Percentiles rank a stretch among this genome's conserved stretches.
Conservation (phyloP, 1,140 invertebrate genomes). For the Drosophila albomicans region DNA sequence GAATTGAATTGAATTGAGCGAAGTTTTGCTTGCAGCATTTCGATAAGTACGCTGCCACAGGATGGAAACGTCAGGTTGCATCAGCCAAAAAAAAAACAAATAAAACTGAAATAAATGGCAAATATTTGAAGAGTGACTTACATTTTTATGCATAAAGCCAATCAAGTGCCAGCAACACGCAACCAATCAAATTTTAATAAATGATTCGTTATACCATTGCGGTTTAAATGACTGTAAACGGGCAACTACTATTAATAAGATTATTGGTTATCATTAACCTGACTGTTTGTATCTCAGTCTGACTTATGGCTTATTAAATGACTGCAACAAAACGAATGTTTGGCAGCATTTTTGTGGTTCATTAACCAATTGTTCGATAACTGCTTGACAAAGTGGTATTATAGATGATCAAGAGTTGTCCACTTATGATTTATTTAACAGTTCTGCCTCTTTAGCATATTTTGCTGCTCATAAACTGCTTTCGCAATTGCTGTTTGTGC, state of each 20-base stretch:
- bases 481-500: not conserved
- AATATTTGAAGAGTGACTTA: conserved; percentile 36
- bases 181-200: conserved; percentile 49
- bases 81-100: not conserved
- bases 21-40: conserved; percentile 50
- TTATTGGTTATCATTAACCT: conserved; percentile 30
- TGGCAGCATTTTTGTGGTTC: not conserved
- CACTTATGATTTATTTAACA: not conserved
- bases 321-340: not conserved
- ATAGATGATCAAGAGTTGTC: not conserved
- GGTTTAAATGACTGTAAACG: conserved; percentile 27
- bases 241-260: conserved; percentile 33
- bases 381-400: not conserved
- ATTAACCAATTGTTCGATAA: conserved; percentile 3
- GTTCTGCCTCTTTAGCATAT: not conserved
- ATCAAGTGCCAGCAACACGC: conserved; percentile 24
- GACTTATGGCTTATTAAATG: not conserved
- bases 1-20: conserved; percentile 71
- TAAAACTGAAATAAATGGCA: conserved; percentile 19
- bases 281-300: not conserved
- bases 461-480: not conserved
- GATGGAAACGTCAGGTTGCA: not conserved
- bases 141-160: conserved; percentile 27
- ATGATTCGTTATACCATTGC: conserved; percentile 27
- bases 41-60: conserved; percentile 37